Conservation (phyloP, 1,140 invertebrate species). For the Telenomus remus region DNA sequence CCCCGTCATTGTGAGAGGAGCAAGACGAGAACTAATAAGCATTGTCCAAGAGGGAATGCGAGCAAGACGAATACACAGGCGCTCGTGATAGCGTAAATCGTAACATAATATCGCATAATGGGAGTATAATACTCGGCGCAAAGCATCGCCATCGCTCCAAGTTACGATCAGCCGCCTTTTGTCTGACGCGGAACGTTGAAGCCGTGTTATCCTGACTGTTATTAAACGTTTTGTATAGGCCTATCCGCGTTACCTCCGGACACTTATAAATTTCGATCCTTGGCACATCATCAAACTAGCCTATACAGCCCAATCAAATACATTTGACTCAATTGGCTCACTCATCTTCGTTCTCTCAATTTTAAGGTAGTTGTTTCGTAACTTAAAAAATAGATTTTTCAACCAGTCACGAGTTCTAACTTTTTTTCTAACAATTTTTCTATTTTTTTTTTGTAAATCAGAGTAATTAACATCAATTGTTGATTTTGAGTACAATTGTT, state of each 20-base stretch:
- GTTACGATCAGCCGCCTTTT: constrained; percentile 65
- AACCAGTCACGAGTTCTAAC: too few species aligned
- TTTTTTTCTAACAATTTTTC: too few species aligned
- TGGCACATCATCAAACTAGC: constrained; percentile 32
- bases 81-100: constrained; percentile 71
- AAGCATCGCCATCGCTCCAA: constrained; percentile 65
- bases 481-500: not conserved
- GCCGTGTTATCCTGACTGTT: constrained; percentile 57
- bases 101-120: constrained; percentile 74
- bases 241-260: constrained; percentile 47
- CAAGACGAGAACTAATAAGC: constrained; percentile 41
- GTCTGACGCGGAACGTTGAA: constrained; percentile 59
- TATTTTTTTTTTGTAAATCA: too few species aligned
- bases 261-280: constrained; percentile 40
- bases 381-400: too few species aligned
- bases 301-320: constrained; percentile 23
- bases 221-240: constrained; percentile 64
- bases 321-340: constrained; percentile 38
- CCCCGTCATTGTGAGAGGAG: not conserved
- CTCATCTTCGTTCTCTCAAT: not conserved
- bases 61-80: constrained; percentile 70
- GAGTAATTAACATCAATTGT: too few species aligned
- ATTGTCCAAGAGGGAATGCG: constrained; percentile 48
- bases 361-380: too few species aligned
- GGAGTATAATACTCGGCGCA: constrained; percentile 65